Base-by-base conservation (phyloP, 2,113 vertebrate genomes). In the Eulemur macaco region DNA sequence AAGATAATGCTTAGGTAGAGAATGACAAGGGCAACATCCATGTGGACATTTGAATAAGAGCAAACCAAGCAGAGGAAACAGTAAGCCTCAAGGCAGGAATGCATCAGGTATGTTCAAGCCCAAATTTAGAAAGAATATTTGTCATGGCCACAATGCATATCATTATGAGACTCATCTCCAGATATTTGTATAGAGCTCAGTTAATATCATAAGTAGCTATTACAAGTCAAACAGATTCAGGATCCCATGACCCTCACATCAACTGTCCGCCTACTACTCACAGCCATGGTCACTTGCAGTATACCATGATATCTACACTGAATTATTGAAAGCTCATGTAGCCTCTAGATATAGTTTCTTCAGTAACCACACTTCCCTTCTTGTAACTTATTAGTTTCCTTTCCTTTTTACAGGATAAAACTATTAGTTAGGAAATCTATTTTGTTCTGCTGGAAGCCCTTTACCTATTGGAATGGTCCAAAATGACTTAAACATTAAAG, bases 321-420 rank as follows among this genome's bases (percentile, higher is more conserved):
- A 91, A 56, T 76, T 58, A 69, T 1, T 52, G 27, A 71, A 96
- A 66, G 42, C 37, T 68, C 45, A 29, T 5, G 2, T 14, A 50
- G 80, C 74, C 73, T 66, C 73, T 73, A 94, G 78, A 89, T 78
- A 54, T 3, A 37, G 69, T 93, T 94, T 83, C n/a, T 86, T 89
- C 11, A 63, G 50, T 69, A 64, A 69, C 63, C 96, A 84, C 34
- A 66, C 71, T 85, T 88, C 37, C 54, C 47, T 76, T 66, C 50
- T 92, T 94, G 77, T 58, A 85, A n/a, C 81, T 94, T 95, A 87
- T 90, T 89, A 83, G 34, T 95, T 96, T 89, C 68, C 68, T 94
- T 88, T 91, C 84, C 74, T 81, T 76, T 86, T 76, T 60, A 89
- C n/a, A 66, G 34, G 56, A 87, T 89, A 89, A 95, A 93, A 60